phyloP scores from a whole-genome alignment of 2,888 invertebrate species.

The Hypomecis punctinalis region DNA sequence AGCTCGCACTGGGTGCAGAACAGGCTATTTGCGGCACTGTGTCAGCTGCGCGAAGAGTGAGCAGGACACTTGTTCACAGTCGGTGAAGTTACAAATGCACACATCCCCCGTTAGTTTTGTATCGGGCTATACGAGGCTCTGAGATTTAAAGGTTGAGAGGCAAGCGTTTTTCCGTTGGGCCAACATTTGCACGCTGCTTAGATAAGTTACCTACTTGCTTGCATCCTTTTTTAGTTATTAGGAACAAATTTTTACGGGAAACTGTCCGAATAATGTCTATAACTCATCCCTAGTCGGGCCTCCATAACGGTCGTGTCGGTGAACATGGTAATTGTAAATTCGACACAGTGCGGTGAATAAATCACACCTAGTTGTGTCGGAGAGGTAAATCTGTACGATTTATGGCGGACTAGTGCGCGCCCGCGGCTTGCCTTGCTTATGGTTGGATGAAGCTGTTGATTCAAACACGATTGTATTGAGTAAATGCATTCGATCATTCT shows the following conservation, averaged over 20 bases:
- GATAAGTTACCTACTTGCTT: too few species aligned
- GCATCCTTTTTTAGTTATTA: too few species aligned
- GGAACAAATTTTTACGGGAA: slow-evolving; percentile 1
- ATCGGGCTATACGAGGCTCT: too few species aligned
- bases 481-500: not conserved
- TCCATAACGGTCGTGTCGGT: slow-evolving; percentile 65
- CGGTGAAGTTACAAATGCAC: too few species aligned
- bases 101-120: too few species aligned
- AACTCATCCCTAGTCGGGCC: slow-evolving; percentile 12
- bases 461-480: slow-evolving; percentile 8
- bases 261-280: slow-evolving; percentile 5
- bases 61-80: too few species aligned
- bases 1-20: too few species aligned
- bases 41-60: too few species aligned
- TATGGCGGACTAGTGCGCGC: slow-evolving; percentile 61
- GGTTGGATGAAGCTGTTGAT: slow-evolving; percentile 39
- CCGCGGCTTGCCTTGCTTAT: slow-evolving; percentile 37
- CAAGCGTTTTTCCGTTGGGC: too few species aligned
- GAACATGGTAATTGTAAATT: slow-evolving; percentile 76
- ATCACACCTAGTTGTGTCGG: slow-evolving; percentile 72
- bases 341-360: slow-evolving; percentile 76
- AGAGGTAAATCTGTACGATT: slow-evolving; percentile 71
- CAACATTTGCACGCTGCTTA: too few species aligned
- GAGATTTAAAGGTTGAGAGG: too few species aligned
- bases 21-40: too few species aligned